phyloP scores from a whole-genome alignment of 2,888 invertebrate genomes.

The Tenthredo scrophulariae region DNA sequence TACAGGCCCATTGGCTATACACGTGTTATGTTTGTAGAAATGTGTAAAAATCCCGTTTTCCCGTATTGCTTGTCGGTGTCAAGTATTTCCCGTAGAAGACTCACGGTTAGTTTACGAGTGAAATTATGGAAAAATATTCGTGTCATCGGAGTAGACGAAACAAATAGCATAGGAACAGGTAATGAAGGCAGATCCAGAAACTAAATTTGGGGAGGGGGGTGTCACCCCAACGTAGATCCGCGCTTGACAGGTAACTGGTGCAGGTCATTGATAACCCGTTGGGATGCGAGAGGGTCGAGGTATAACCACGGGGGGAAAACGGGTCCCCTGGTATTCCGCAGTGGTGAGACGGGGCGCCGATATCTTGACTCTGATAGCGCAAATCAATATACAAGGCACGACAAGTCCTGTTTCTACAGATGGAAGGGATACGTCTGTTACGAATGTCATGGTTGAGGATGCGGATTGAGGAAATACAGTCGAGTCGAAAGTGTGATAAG shows the following conservation, averaged over 20 bases:
- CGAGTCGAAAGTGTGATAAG: neutral
- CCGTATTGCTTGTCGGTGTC: neutral
- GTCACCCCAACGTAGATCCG: too few species aligned
- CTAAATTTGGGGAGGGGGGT: too few species aligned
- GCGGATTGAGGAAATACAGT: neutral
- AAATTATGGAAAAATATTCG: neutral
- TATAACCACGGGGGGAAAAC: slow-evolving; percentile 56
- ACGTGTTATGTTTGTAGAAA: too few species aligned
- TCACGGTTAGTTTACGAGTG: neutral
- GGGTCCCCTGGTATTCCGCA: slow-evolving; percentile 61
- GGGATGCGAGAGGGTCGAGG: slow-evolving; percentile 52
- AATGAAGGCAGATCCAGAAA: neutral
- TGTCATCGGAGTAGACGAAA: neutral
- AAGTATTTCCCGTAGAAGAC: neutral
- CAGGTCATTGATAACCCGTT: slow-evolving; percentile 37
- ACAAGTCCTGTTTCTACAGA: neutral
- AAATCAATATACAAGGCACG: neutral
- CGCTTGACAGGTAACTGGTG: slow-evolving; percentile 56
- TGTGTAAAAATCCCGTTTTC: too few species aligned
- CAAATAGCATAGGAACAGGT: slow-evolving; percentile 51
- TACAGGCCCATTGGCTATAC: too few species aligned
- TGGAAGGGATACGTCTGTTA: neutral
- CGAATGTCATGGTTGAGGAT: neutral
- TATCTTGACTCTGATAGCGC: neutral
- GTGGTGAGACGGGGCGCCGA: neutral